phyloP scores from a whole-genome alignment of 2,797 vertebrate species.

The Epinephelus malabaricus region DNA sequence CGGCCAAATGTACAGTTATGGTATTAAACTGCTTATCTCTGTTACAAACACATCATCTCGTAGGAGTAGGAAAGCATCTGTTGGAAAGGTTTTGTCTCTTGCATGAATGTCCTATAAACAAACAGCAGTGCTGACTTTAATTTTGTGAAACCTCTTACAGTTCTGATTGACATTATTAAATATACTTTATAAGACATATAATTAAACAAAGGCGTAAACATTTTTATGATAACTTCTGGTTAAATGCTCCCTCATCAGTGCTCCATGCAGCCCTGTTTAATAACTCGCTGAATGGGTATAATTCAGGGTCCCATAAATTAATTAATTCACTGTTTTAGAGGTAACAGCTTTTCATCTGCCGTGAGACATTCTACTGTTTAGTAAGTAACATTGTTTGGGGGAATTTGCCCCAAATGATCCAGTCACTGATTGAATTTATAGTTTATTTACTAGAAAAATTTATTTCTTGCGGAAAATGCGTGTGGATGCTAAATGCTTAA shows the following conservation, averaged over 20 bases:
- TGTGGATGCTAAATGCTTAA: too few species aligned
- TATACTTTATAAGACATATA: not conserved
- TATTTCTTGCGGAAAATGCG: not conserved
- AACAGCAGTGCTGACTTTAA: not conserved
- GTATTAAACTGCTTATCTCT: constrained; percentile 26
- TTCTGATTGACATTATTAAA: constrained; percentile 25
- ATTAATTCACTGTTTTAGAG: constrained; percentile 28
- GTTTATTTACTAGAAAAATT: constrained; percentile 3
- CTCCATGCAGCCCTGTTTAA: constrained; percentile 21
- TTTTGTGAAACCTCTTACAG: not conserved
- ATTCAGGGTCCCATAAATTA: constrained; percentile 12
- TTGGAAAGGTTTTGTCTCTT: not conserved
- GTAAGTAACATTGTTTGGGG: not conserved
- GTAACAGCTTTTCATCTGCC: constrained; percentile 36
- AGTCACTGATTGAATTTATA: not conserved
- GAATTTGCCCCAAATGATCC: not conserved
- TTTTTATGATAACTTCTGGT: constrained; percentile 12
- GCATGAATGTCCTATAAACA: not conserved
- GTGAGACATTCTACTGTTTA: constrained; percentile 10
- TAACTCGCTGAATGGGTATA: constrained; percentile 25
- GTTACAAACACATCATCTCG: not conserved
- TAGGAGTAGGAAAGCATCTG: constrained; percentile 4
- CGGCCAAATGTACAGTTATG: constrained; percentile 2
- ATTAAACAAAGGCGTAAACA: not conserved
- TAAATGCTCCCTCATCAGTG: constrained; percentile 23